Evolutionary conservation across 2,113 vertebrate genomes (phyloP).

Genomic region (Tenrec ecaudatus): DNA sequence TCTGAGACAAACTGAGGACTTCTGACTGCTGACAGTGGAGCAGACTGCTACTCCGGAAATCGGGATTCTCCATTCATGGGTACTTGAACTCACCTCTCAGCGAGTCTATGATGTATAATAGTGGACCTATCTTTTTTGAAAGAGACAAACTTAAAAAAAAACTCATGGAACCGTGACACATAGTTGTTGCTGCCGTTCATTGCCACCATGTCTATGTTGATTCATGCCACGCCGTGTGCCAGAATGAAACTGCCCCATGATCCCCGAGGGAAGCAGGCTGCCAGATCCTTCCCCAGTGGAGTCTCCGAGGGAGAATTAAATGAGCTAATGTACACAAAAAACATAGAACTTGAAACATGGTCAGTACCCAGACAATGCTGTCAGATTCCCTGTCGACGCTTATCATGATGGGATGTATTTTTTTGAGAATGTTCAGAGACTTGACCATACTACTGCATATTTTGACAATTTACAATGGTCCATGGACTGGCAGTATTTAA

Average conservation of each 20-base stretch:
- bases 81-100: neutral
- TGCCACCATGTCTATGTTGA: no score
- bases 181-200: neutral
- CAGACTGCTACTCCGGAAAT: neutral
- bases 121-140: neutral
- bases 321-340: neutral
- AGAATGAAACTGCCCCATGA: neutral
- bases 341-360: neutral
- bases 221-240: neutral
- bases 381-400: neutral
- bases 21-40: neutral
- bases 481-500: no score
- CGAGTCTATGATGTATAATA: neutral
- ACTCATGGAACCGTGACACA: neutral
- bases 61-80: neutral
- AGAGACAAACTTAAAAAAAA: neutral
- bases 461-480: neutral
- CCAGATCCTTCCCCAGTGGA: neutral
- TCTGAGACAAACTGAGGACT: neutral
- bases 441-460: neutral
- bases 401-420: no score
- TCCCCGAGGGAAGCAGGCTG: neutral
- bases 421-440: neutral
- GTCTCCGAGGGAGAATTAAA: neutral
- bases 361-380: neutral